phyloP scores from a whole-genome alignment of 2,113 vertebrate genomes.

The Suncus etruscus region DNA sequence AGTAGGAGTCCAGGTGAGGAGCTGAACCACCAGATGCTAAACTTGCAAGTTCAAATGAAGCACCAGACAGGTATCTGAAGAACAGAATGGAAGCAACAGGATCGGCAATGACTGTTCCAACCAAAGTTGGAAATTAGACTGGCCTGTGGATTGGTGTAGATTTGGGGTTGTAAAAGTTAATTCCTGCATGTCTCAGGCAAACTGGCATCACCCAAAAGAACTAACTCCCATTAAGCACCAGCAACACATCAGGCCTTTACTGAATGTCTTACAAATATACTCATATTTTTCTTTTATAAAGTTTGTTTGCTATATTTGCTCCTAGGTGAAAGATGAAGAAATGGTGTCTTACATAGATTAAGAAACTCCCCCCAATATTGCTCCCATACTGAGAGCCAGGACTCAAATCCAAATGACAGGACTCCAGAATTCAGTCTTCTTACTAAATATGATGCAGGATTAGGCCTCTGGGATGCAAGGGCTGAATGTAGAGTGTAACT shows the following conservation, averaged over 20 bases:
- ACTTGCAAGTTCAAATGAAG: background rate
- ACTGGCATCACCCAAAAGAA: background rate
- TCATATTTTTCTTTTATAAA: background rate
- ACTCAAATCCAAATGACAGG: background rate
- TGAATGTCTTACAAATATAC: background rate
- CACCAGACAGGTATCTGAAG: background rate
- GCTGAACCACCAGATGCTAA: background rate
- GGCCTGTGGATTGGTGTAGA: background rate
- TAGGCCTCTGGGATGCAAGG: background rate
- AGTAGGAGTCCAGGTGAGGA: background rate
- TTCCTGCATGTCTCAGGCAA: too few species aligned
- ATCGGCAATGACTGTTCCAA: background rate
- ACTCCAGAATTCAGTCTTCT: background rate
- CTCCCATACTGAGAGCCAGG: background rate
- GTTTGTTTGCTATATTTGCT: background rate
- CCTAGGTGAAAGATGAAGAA: conserved; percentile 22
- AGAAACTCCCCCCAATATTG: background rate
- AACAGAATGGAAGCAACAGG: background rate
- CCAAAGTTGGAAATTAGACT: background rate
- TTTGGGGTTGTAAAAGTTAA: background rate
- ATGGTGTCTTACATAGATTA: background rate
- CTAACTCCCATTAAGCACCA: background rate
- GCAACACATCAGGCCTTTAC: background rate
- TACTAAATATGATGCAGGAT: background rate
- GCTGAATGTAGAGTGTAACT: background rate